Conservation (phyloP, 2,113 vertebrate species). For the Tautogolabrus adspersus region DNA sequence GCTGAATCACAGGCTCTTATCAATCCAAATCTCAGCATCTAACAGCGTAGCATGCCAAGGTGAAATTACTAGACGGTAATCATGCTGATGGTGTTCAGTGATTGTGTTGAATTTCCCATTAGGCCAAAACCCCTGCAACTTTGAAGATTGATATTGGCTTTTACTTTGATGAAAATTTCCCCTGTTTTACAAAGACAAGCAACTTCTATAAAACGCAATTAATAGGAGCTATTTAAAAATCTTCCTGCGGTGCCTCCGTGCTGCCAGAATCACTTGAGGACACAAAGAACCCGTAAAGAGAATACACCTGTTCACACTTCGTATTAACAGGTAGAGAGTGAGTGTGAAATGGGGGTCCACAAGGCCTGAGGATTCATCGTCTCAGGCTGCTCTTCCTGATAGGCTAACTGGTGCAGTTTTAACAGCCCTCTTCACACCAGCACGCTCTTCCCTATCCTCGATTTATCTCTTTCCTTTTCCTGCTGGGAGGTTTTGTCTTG, state of each 20-base stretch:
- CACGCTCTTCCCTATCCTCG: constrained; percentile 67
- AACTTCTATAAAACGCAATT: constrained; percentile 18
- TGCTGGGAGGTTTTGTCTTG: constrained; percentile 71
- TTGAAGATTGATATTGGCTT: constrained; percentile 53
- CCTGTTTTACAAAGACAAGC: constrained; percentile 1
- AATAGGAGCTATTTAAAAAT: constrained; percentile 17
- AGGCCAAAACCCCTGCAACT: constrained; percentile 42
- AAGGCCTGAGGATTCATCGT: constrained; percentile 15
- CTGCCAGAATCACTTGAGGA: constrained; percentile 3
- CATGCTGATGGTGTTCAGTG: constrained; percentile 67
- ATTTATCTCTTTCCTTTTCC: constrained; percentile 79
- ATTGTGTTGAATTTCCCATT: constrained; percentile 54
- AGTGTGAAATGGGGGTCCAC: constrained; percentile 29
- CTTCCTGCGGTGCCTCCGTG: constrained; percentile 4
- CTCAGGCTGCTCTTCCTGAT: constrained; percentile 41
- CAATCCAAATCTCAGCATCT: constrained; percentile 58
- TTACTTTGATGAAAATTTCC: constrained; percentile 50
- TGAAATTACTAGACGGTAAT: constrained; percentile 73
- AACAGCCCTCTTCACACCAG: constrained; percentile 79
- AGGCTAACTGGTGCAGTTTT: constrained; percentile 41
- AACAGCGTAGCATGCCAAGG: constrained; percentile 59
- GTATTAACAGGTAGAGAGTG: constrained; percentile 45
- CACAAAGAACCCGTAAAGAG: neutral
- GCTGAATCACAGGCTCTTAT: constrained; percentile 61
- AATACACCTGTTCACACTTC: constrained; percentile 65